phyloP scores from a whole-genome alignment of 2,888 invertebrate species.

The Macrophya annulata region DNA sequence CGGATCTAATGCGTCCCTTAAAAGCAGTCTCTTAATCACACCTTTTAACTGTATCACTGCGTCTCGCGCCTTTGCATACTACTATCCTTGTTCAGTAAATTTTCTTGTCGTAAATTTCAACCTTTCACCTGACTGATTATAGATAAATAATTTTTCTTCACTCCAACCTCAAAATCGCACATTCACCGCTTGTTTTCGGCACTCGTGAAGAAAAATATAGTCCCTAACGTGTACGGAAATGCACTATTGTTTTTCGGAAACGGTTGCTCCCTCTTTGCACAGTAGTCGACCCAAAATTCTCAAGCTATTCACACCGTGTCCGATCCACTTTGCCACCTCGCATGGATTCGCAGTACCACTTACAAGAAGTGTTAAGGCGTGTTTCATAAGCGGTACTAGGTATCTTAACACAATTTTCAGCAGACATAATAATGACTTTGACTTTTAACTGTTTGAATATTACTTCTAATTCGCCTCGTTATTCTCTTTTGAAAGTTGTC shows the following conservation, averaged over 20 bases:
- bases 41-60: not conserved
- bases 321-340: not conserved
- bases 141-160: not conserved
- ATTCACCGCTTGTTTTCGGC: too few relatives aligned
- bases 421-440: not conserved
- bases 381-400: not conserved
- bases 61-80: not conserved
- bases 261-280: not conserved
- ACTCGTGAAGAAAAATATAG: too few relatives aligned
- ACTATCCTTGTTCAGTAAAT: not conserved
- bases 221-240: too few relatives aligned
- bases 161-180: too few relatives aligned
- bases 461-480: too few relatives aligned
- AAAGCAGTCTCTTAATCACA: slow-evolving; percentile 14
- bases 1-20: not conserved
- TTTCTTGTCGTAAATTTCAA: not conserved
- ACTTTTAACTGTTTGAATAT: too few relatives aligned
- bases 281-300: not conserved
- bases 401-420: not conserved
- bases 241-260: not conserved
- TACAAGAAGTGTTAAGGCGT: not conserved
- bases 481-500: too few relatives aligned
- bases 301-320: not conserved
- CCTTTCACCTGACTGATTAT: not conserved
- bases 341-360: not conserved